Evolutionary conservation across 1,140 invertebrate species (phyloP), one percentile per base, ranked within the genome.

Genomic region (Drosophila nannoptera): DNA sequence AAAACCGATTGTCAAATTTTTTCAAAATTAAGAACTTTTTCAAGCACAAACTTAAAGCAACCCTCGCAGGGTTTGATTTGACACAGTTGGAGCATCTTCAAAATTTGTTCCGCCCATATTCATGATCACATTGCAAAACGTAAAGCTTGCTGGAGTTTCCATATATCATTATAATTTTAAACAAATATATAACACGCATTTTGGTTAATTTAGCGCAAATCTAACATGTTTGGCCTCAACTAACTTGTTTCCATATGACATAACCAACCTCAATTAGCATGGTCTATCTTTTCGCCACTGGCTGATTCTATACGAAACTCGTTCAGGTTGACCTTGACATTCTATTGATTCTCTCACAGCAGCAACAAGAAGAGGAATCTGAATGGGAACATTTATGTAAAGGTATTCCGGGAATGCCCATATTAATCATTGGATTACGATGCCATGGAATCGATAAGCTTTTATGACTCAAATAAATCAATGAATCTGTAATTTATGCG

Each of bases 211-310:
- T 6, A 54, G 7, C 11, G 35, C 5, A 54, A 46, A 55, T 64
- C 38, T 64, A 38, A 38, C 35, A 7, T 8, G n/a, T 5, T n/a
- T 14, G 14, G 42, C 9, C 7, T 29, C 7, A 48, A 59, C 12
- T 31, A 55, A 64, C 42, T 42, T 48, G 50, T 64, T 64, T 32
- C 9, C n/a, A 14, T 12, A 22, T 46, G 49, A 50, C 38, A 62
- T 2, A 53, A 33, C 5, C 9, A 22, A 52, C 40, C 33, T 62
- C 11, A 45, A 33, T 53, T 53, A 62, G 16, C 35, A 35, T 43
- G 22, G 35, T 32, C 38, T 35, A 52, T 45, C 29, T 53, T 45
- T 29, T 43, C 12, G 14, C 49, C 12, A 54, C 7, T 55, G 46
- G 16, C 22, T 36, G 38, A 38, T 55, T 45, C 33, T 16, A 36